phyloP scores from a whole-genome alignment of 23 tunicate species.

The Styela clava region DNA sequence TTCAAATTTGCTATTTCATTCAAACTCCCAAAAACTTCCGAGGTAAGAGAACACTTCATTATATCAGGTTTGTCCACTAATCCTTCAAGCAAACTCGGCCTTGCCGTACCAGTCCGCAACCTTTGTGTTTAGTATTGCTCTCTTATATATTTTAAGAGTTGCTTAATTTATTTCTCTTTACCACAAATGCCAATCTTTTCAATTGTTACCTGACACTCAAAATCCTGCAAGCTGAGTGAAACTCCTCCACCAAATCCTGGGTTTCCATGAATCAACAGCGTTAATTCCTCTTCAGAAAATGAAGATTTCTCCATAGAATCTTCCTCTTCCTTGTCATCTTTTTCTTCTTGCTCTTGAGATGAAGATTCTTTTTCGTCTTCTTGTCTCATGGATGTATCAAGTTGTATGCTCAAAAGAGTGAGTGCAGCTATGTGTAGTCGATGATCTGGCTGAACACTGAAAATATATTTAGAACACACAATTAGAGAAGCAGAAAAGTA shows the following conservation, averaged over 20 bases:
- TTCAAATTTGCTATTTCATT: too few relatives aligned
- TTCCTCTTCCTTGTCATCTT: constrained; percentile 9
- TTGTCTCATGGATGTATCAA: constrained; percentile 39
- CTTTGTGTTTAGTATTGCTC: too few relatives aligned
- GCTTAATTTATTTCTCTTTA: too few relatives aligned
- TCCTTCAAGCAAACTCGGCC: too few relatives aligned
- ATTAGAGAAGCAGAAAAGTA: not conserved
- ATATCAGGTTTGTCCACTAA: too few relatives aligned
- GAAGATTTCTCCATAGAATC: constrained; percentile 9
- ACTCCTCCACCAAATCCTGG: constrained; percentile 70
- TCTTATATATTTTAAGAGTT: too few relatives aligned
- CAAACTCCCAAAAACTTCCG: too few relatives aligned
- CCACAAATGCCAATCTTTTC: too few relatives aligned
- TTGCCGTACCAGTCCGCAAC: too few relatives aligned
- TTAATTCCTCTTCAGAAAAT: constrained; percentile 69
- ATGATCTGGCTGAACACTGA: constrained; percentile 80
- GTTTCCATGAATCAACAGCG: constrained; percentile 74
- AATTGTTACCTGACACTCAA: constrained; percentile 40
- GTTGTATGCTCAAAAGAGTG: constrained; percentile 59
- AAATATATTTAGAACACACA: too few relatives aligned
- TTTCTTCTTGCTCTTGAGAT: not conserved
- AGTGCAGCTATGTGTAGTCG: constrained; percentile 63
- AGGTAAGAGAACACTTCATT: too few relatives aligned
- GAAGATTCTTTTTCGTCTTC: not conserved
- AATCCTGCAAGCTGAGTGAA: constrained; percentile 40